Conservation (phyloP, 1,140 invertebrate genomes). For the Camponotus floridanus region DNA sequence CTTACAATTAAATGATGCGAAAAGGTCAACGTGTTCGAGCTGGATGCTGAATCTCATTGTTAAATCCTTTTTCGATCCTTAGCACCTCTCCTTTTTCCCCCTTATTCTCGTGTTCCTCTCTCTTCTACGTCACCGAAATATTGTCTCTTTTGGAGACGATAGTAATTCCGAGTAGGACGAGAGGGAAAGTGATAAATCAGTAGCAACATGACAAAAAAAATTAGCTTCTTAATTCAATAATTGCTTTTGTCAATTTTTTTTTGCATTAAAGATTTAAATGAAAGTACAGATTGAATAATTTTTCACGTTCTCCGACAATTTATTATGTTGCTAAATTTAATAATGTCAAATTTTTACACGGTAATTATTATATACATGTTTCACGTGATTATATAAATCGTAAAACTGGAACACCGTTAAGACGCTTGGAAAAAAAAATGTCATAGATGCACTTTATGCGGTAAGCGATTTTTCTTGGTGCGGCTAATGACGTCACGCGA, state of each 20-base stretch:
- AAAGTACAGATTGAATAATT: neutral
- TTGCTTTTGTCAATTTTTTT: neutral
- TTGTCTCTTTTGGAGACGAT: conserved; percentile 21
- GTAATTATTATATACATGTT: neutral
- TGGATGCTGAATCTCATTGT: conserved; percentile 65
- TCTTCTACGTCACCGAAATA: neutral
- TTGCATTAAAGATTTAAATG: conserved; percentile 2
- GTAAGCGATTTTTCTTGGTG: conserved; percentile 48
- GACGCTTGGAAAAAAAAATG: conserved; percentile 36
- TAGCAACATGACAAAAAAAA: neutral
- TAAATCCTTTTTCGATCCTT: conserved; percentile 45
- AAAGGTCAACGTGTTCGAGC: conserved; percentile 78
- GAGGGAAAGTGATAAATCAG: neutral
- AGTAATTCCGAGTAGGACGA: neutral
- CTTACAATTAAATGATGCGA: conserved; percentile 69
- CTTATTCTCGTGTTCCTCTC: conserved; percentile 32
- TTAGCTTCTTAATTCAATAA: conserved; percentile 31
- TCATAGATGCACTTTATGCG: conserved; percentile 31
- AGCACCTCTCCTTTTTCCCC: conserved; percentile 45
- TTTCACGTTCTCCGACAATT: neutral
- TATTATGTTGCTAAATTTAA: neutral
- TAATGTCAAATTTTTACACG: neutral
- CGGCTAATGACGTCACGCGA: conserved; percentile 52
- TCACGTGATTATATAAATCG: conserved; percentile 18
- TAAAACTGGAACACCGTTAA: conserved; percentile 23